A percentile compares a stretch with the other conserved stretches of the same genome.
Evolutionary conservation across 1,140 invertebrate genomes (phyloP).

Genomic region (Heliconius eleuchia): DNA sequence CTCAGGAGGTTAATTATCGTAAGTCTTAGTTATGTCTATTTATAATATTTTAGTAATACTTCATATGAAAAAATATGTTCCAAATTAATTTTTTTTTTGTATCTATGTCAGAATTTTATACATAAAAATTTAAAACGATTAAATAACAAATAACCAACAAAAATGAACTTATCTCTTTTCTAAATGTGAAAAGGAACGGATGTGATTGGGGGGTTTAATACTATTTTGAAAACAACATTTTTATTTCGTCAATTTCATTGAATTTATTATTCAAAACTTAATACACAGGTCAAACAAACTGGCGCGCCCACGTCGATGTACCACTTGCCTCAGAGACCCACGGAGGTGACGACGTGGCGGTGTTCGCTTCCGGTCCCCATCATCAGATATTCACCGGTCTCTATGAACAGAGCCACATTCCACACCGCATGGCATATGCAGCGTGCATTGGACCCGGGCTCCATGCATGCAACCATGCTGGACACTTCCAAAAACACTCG

Average conservation of each 20-base stretch:
- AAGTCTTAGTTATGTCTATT: slow-evolving; percentile 17
- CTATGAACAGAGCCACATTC: slow-evolving; percentile 84
- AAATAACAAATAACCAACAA: too few relatives aligned
- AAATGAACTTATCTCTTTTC: too few relatives aligned
- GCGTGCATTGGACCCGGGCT: slow-evolving; percentile 56
- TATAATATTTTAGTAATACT: too few relatives aligned
- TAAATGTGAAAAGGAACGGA: too few relatives aligned
- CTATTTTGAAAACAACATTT: too few relatives aligned
- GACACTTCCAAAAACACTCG: background rate
- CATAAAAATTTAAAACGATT: too few relatives aligned
- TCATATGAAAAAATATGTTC: too few relatives aligned
- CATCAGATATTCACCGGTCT: slow-evolving; percentile 83
- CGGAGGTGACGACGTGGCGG: slow-evolving; percentile 86
- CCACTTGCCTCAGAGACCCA: slow-evolving; percentile 75
- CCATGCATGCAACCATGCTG: background rate
- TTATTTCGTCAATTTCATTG: too few relatives aligned
- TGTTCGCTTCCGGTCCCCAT: slow-evolving; percentile 84
- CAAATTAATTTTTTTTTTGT: too few relatives aligned
- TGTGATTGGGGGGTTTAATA: too few relatives aligned
- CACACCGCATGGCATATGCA: slow-evolving; percentile 83
- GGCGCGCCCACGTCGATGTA: slow-evolving; percentile 64
- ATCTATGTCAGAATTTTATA: too few relatives aligned
- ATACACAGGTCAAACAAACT: slow-evolving; percentile 49
- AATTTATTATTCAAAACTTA: background rate
- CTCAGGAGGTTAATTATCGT: slow-evolving; percentile 64